These are phyloP conservation scores for Heliconius ethilla DNA, from an alignment of 2,888 invertebrate genomes.

Conservation along the genomic window DNA sequence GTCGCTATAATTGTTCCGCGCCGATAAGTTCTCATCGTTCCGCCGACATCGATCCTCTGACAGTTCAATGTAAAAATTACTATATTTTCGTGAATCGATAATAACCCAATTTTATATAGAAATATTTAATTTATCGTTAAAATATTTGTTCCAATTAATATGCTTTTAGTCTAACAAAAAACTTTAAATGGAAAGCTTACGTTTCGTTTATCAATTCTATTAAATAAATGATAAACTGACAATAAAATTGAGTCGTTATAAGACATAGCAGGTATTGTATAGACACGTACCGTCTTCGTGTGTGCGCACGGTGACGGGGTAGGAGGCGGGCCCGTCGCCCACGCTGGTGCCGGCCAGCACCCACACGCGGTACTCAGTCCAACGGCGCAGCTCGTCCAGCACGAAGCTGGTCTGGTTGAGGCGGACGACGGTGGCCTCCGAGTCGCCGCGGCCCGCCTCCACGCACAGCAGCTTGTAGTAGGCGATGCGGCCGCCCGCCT, in stretches of 20 bases:
- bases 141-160: not conserved
- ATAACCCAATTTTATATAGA: conserved; percentile 39
- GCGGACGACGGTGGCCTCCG: conserved; percentile 90
- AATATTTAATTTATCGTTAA: not conserved
- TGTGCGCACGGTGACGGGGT: conserved; percentile 95
- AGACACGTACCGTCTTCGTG: conserved; percentile 98
- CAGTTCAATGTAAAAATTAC: conserved; percentile 28
- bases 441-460: conserved; percentile 91
- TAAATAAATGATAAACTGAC: not conserved
- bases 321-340: conserved; percentile 97
- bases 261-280: too few relatives aligned
- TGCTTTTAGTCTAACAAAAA: not conserved
- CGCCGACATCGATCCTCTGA: conserved; percentile 24
- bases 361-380: conserved; percentile 98
- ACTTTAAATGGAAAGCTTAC: not conserved
- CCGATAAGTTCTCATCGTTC: conserved; percentile 13
- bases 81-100: conserved; percentile 5
- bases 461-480: conserved; percentile 97
- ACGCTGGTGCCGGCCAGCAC: conserved; percentile 97
- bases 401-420: conserved; percentile 90
- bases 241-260: conserved; percentile 38
- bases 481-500: conserved; percentile 95
- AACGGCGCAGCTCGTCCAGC: conserved; percentile 94
- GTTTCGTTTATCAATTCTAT: not conserved
- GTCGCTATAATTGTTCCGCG: conserved; percentile 13